phyloP scores from a whole-genome alignment of 2,888 invertebrate species.

The Macrosoma leucophasiata region DNA sequence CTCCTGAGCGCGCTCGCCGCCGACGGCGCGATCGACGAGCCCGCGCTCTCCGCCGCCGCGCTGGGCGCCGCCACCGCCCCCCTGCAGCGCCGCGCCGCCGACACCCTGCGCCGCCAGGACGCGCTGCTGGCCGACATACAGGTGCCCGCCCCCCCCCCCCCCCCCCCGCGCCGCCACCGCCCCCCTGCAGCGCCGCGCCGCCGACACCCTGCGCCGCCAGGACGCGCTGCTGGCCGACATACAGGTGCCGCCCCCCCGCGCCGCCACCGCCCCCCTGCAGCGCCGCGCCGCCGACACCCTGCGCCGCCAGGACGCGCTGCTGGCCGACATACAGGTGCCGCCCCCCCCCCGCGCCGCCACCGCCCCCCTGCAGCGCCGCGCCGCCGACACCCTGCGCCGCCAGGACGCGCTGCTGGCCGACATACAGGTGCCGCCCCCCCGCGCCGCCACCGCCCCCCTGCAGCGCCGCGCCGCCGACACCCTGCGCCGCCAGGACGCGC shows the following conservation, averaged over 20 bases:
- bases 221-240: slow-evolving; percentile 62
- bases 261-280: slow-evolving; percentile 85
- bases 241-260: slow-evolving; percentile 77
- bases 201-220: slow-evolving; percentile 82
- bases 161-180: slow-evolving; percentile 88
- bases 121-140: slow-evolving; percentile 69
- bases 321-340: too few species aligned
- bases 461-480: slow-evolving; percentile 87
- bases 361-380: slow-evolving; percentile 85
- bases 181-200: slow-evolving; percentile 85
- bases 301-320: slow-evolving; percentile 81
- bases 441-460: slow-evolving; percentile 84
- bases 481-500: slow-evolving; percentile 80
- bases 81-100: slow-evolving; percentile 85
- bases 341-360: slow-evolving; percentile 88
- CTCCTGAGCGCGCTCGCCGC: slow-evolving; percentile 90
- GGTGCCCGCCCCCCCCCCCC: slow-evolving; percentile 88
- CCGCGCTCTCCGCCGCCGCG: slow-evolving; percentile 89
- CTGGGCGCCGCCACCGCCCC: slow-evolving; percentile 85
- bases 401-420: slow-evolving; percentile 86
- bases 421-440: too few species aligned
- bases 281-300: slow-evolving; percentile 85
- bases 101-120: slow-evolving; percentile 83
- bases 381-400: slow-evolving; percentile 81
- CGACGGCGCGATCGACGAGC: slow-evolving; percentile 89